Base-by-base conservation (phyloP, 2,888 invertebrate genomes). In the Dorcus hopei region DNA sequence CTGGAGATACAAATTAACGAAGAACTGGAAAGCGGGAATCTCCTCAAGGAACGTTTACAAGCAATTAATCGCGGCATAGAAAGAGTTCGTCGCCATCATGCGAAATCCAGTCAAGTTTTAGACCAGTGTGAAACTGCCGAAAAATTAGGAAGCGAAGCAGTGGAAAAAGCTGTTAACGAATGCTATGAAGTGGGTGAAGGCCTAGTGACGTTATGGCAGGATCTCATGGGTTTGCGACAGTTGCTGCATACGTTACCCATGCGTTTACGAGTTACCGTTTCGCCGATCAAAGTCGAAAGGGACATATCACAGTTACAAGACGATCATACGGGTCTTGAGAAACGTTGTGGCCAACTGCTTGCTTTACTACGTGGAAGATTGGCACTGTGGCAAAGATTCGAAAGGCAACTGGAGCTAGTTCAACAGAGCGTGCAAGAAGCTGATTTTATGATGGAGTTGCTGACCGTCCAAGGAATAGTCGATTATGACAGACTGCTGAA, bases 361-460 rank as follows among this genome's bases (percentile, higher is more conserved):
- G 16, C 57, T 6, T 45, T 60, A 49, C 33, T 60, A 49, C 53
- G 52, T 19, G 53, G 49, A 54, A 84, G 89, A 6, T 77, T 89
- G 41, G 83, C 83, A 2, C 78, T 93, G 23, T 93, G 93, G 93
- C 81, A 87, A 56, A 80, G 90, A 23, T 92, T 90, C 74, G 92
- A 92, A 72, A 80, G 85, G 2, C 90, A 91, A 68, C 76, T 93
- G 65, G 92, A 93, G 68, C 72, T 87, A 74, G 91, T 93, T 9
- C 90, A 91, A 62, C 88, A 90, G 52, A 91, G 90, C 0, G 91
- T 92, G 0, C 85, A 91, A 56, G 92, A 93, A 69, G 90, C 92
- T 0, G 92, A 93, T 74, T 93, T 91, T 70, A 91, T 93, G 91
- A 90, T 91, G 81, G 92, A 93, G 65, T 79, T 93, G 58, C 81